Base-by-base conservation (phyloP, 2,888 invertebrate species). In the Drosophila greeni region DNA sequence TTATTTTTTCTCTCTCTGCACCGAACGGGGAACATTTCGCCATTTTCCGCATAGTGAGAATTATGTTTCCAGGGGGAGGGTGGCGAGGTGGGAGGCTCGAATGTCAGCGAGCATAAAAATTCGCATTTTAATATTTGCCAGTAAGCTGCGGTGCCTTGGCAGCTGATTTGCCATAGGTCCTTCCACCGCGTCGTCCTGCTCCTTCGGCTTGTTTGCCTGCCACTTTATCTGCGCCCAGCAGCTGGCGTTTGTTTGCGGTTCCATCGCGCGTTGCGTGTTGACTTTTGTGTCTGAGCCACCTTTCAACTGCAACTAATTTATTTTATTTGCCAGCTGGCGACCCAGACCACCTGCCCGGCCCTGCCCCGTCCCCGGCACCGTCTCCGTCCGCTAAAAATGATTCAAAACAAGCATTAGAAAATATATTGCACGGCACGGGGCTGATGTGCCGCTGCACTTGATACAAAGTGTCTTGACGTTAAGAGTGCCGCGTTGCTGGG, bases 51-150 rank as follows among this genome's bases (percentile, higher is more conserved):
- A 73, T 68, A 72, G 76, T 65, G 73, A 66, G 73, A 78, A 80
- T 74, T 82, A 76, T 79, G 79, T 65, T 70, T 37, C 14, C 53
- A 23, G 48, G 45, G 55, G 54, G 29, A 8, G 14, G 6, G 14
- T 34, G 16, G 39, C 23, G 29, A 36, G 55, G 39, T 64, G 47
- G 65, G 59, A 64, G 76, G 72, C 76, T 67, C 74, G 68, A 74
- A 81, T 83, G 85, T 84, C 82, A 83, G 84, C 73, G 84, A 53
- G 82, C 71, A 82, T 83, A 85, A 82, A 84, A 85, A 82, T 83
- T 78, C 84, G 82, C 79, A 78, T 82, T 82, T 84, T 82, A 83
- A 84, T 84, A 82, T 85, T 83, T 83, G 73, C 82, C 82, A 83
- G 79, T 80, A 74, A 80, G 82, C 74, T 80, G 83, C 62, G 68